Conservation (phyloP, 1,140 invertebrate genomes). For the Drosophila grimshawi region DNA sequence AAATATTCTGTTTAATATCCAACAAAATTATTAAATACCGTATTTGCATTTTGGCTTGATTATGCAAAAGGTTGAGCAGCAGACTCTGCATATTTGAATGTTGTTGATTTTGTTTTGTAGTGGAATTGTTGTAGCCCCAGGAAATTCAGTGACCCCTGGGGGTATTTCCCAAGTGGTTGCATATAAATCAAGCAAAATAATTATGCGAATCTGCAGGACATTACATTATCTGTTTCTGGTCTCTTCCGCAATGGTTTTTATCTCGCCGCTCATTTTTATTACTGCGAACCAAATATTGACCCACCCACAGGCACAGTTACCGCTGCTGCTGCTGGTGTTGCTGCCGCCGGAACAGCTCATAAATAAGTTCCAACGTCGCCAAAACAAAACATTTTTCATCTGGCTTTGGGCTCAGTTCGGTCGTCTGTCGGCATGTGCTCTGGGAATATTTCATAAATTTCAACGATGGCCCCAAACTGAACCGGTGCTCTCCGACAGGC, state of each 20-base stretch:
- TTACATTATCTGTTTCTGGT: conserved; percentile 55
- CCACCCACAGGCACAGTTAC: conserved; percentile 16
- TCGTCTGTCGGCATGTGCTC: conserved; percentile 41
- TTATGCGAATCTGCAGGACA: conserved; percentile 69
- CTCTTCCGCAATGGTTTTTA: conserved; percentile 59
- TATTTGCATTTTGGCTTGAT: conserved; percentile 24
- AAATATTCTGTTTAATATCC: not conserved
- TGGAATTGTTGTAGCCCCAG: conserved; percentile 17
- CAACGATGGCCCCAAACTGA: conserved; percentile 35
- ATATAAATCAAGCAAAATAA: conserved; percentile 75
- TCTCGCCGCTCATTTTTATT: conserved; percentile 66
- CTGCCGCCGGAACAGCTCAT: conserved; percentile 50
- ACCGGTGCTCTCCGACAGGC: conserved; percentile 6
- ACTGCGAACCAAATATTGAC: conserved; percentile 62
- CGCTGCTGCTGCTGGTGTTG: not conserved
- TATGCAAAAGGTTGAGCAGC: conserved; percentile 18
- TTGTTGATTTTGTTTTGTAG: conserved; percentile 10
- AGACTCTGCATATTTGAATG: conserved; percentile 20
- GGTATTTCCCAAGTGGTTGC: conserved; percentile 25
- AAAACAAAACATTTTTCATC: conserved; percentile 80
- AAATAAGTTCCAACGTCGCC: conserved; percentile 70
- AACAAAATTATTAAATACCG: conserved; percentile 4
- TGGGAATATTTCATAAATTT: conserved; percentile 75
- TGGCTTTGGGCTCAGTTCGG: conserved; percentile 30
- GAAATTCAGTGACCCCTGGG: conserved; percentile 16